Conservation (phyloP, 2,797 vertebrate species). For the Podargus strigoides region DNA sequence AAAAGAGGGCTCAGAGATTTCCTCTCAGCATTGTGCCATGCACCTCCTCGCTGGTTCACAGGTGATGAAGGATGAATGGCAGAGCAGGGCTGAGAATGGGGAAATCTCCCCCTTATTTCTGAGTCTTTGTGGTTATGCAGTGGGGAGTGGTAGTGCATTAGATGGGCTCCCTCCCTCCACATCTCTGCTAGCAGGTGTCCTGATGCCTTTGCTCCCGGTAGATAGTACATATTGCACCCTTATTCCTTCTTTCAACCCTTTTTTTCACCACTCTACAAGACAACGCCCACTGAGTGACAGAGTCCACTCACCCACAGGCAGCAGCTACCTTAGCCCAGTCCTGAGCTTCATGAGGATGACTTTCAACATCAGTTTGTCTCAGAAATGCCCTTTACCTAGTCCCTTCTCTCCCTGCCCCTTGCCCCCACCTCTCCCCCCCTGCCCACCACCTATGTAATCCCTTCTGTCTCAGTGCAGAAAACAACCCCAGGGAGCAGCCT, state of each 20-base stretch:
- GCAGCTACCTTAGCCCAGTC: accelerated
- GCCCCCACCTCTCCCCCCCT: neutral
- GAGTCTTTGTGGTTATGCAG: neutral
- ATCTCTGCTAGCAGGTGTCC: neutral
- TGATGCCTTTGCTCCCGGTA: neutral
- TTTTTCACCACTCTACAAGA: neutral
- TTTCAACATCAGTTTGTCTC: neutral
- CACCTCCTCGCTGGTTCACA: neutral
- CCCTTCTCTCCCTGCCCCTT: neutral
- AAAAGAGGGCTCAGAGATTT: constrained; percentile 42
- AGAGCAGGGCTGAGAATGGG: neutral
- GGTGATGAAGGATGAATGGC: neutral
- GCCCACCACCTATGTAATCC: neutral
- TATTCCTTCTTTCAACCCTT: neutral
- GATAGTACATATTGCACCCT: neutral
- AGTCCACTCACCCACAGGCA: accelerated
- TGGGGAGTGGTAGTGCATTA: neutral
- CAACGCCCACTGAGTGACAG: neutral
- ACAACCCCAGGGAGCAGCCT: neutral
- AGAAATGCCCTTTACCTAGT: neutral
- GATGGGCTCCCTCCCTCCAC: neutral
- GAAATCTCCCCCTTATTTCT: neutral
- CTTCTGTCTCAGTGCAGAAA: neutral
- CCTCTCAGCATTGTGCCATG: neutral
- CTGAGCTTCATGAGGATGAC: neutral